phyloP scores from a whole-genome alignment of 35 echinoderm and acorn worm genomes.

The Nesometra sesokonis region DNA sequence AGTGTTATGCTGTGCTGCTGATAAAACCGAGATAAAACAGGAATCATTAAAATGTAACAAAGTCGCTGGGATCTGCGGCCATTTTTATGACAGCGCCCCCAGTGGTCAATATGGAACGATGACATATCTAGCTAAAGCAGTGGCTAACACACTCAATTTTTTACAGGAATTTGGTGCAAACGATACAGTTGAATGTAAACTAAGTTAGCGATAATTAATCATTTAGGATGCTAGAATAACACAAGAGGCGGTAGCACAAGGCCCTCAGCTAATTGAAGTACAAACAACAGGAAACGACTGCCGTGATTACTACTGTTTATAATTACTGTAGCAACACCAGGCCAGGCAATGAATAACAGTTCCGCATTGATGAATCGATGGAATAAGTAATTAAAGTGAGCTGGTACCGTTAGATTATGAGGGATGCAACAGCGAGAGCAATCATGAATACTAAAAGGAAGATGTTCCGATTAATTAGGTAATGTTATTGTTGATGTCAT shows the following conservation, averaged over 20 bases:
- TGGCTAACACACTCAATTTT: constrained; percentile 49
- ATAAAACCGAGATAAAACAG: not conserved
- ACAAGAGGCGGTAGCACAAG: not conserved
- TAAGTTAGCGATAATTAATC: constrained; percentile 23
- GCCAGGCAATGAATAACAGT: not conserved
- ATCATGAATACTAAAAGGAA: no score
- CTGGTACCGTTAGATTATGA: no score
- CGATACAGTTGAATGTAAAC: constrained; percentile 61
- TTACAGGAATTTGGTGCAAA: constrained; percentile 48
- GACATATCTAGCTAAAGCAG: constrained; percentile 73
- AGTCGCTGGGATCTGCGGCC: constrained; percentile 55
- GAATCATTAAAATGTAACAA: constrained; percentile 33
- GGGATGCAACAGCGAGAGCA: no score
- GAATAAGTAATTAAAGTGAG: no score
- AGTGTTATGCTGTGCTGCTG: constrained; percentile 53
- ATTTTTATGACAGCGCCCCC: constrained; percentile 98
- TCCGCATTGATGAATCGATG: no score
- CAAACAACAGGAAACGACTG: not conserved
- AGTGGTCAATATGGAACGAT: constrained; percentile 94
- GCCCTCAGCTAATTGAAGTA: not conserved
- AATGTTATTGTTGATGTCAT: no score
- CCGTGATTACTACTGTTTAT: not conserved
- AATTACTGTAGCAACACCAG: not conserved
- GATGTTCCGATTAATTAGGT: no score
- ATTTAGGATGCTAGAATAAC: not conserved